These are phyloP conservation scores for Catocala fraxini DNA, from an alignment of 2,888 invertebrate species.

Conservation along the genomic window DNA sequence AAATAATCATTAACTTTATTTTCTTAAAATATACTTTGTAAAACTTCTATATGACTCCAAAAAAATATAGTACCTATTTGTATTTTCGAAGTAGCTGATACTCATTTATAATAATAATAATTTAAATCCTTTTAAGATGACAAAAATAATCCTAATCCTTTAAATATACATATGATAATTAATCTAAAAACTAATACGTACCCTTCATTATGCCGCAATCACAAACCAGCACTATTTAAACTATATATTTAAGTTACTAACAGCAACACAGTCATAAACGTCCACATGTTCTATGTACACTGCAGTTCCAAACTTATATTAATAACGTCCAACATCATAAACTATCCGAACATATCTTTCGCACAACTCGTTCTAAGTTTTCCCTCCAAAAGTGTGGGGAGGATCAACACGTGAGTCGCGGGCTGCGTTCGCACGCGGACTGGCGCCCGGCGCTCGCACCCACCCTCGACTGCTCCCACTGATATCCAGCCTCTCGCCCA, in stretches of 20 bases:
- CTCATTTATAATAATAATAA: too few species aligned
- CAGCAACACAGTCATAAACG: constrained; percentile 46
- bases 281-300: constrained; percentile 55
- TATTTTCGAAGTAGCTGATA: too few species aligned
- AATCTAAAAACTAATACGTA: constrained; percentile 44
- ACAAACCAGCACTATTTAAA: constrained; percentile 51
- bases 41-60: too few species aligned
- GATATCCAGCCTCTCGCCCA: constrained; percentile 44
- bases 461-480: constrained; percentile 39
- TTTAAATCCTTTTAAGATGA: too few species aligned
- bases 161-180: too few species aligned
- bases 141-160: too few species aligned
- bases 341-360: constrained; percentile 35
- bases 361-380: constrained; percentile 67
- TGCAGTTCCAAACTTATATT: constrained; percentile 55
- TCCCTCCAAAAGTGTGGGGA: constrained; percentile 65
- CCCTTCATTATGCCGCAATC: constrained; percentile 70
- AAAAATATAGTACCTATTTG: too few species aligned
- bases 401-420: constrained; percentile 55
- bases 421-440: constrained; percentile 60
- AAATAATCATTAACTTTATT: too few species aligned
- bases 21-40: too few species aligned
- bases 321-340: constrained; percentile 20
- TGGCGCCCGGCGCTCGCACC: constrained; percentile 44
- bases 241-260: constrained; percentile 44